phyloP scores from a whole-genome alignment of 2,888 invertebrate species.

The Anarsia innoxiella region DNA sequence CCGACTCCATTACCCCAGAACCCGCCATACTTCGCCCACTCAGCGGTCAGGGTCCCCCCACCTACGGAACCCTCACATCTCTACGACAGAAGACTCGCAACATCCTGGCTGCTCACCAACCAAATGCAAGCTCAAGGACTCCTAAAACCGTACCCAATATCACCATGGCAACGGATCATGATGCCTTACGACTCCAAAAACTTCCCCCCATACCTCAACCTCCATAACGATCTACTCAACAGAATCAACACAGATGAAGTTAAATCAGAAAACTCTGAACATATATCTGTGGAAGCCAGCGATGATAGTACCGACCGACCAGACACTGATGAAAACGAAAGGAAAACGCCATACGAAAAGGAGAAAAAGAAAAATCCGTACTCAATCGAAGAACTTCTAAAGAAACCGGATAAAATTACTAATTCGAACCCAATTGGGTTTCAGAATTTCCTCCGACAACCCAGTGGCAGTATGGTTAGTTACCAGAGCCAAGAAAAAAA shows the following conservation, averaged over 20 bases:
- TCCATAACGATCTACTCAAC: slow-evolving; percentile 53
- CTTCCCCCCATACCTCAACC: slow-evolving; percentile 54
- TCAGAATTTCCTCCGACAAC: slow-evolving; percentile 70
- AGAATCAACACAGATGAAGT: slow-evolving; percentile 58
- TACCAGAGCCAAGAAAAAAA: slow-evolving; percentile 50
- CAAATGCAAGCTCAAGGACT: slow-evolving; percentile 66
- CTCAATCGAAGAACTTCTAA: slow-evolving; percentile 89
- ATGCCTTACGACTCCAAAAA: slow-evolving; percentile 68
- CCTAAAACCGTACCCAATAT: slow-evolving; percentile 67
- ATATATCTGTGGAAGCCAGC: slow-evolving; percentile 73
- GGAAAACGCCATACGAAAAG: slow-evolving; percentile 50
- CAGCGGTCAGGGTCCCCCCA: slow-evolving; percentile 55
- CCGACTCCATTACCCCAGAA: slow-evolving; percentile 42
- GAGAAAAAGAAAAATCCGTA: slow-evolving; percentile 86
- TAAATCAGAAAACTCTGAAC: slow-evolving; percentile 59
- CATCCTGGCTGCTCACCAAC: slow-evolving; percentile 73
- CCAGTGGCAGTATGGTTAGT: slow-evolving; percentile 75
- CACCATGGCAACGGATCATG: slow-evolving; percentile 76
- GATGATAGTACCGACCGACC: slow-evolving; percentile 76
- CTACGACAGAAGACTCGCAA: slow-evolving; percentile 68
- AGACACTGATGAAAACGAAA: slow-evolving; percentile 55
- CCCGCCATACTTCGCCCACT: slow-evolving; percentile 58
- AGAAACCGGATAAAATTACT: slow-evolving; percentile 82
- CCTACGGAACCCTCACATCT: slow-evolving; percentile 44
- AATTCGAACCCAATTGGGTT: slow-evolving; percentile 48